Evolutionary conservation across 2,113 vertebrate species (phyloP).

Genomic region (Callocephalon fimbriatum): DNA sequence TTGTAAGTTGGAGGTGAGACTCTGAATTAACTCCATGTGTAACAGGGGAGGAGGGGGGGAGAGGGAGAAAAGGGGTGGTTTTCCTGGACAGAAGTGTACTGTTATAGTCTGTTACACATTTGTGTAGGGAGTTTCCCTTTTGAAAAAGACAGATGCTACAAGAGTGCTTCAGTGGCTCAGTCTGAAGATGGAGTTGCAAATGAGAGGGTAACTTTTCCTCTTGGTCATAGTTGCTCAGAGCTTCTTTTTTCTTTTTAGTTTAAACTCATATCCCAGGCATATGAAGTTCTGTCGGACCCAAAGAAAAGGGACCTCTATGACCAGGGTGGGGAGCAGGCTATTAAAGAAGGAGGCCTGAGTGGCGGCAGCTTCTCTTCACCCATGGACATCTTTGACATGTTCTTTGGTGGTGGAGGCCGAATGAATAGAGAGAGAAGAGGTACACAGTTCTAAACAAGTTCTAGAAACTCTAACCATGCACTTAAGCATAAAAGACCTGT

Average conservation of each 20-base stretch:
- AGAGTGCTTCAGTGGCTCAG: background rate
- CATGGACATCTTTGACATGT: slow-evolving; percentile 99
- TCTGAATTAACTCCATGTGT: background rate
- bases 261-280: slow-evolving; percentile 98
- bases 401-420: slow-evolving; percentile 95
- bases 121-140: background rate
- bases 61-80: background rate
- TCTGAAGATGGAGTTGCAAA: background rate
- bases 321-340: slow-evolving; percentile 96
- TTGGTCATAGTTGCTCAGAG: slow-evolving; percentile 66
- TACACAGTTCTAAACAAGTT: slow-evolving; percentile 74
- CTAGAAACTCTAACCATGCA: slow-evolving; percentile 59
- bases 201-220: slow-evolving; percentile 42
- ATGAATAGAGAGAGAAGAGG: slow-evolving; percentile 94
- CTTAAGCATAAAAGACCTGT: slow-evolving; percentile 19
- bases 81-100: background rate
- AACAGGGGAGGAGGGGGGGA: background rate
- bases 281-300: slow-evolving; percentile 95
- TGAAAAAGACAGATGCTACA: background rate
- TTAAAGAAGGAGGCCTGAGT: slow-evolving; percentile 92
- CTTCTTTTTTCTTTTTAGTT: slow-evolving; percentile 84
- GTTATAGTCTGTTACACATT: background rate
- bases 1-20: background rate
- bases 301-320: slow-evolving; percentile 96
- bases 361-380: slow-evolving; percentile 88